These are phyloP conservation scores for Octomys mimax DNA, from an alignment of 2,797 vertebrate species.

Conservation along the genomic window DNA sequence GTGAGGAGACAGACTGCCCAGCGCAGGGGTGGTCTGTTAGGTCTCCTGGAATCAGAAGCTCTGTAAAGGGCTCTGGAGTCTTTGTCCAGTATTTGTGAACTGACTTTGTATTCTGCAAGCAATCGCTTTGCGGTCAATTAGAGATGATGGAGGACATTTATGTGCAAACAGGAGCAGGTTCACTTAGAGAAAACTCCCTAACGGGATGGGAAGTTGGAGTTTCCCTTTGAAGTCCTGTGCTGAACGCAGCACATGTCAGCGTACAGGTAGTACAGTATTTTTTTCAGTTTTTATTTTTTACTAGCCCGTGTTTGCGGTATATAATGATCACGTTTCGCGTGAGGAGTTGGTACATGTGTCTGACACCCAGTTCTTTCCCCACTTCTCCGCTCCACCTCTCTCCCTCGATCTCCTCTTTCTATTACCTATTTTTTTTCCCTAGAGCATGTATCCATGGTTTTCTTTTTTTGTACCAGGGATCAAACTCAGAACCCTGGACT, in stretches of 20 bases:
- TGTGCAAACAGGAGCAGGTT: background rate
- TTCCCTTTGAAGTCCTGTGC: background rate
- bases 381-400: background rate
- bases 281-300: background rate
- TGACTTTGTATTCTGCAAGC: background rate
- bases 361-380: background rate
- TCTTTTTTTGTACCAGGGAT: too few relatives aligned
- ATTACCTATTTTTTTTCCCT: background rate
- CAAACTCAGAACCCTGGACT: too few relatives aligned
- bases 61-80: background rate
- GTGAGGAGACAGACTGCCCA: background rate
- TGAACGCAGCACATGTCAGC: background rate
- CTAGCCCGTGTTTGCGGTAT: background rate
- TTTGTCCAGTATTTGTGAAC: background rate
- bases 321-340: background rate
- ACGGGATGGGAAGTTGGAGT: background rate
- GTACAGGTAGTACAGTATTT: background rate
- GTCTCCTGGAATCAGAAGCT: background rate
- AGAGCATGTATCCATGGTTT: background rate
- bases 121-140: slow-evolving; percentile 15
- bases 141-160: background rate
- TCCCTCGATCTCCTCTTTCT: background rate
- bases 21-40: background rate
- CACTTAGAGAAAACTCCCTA: background rate
- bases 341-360: background rate